Base-by-base conservation (phyloP, 2,113 vertebrate species). In the Alligator sinensis region DNA sequence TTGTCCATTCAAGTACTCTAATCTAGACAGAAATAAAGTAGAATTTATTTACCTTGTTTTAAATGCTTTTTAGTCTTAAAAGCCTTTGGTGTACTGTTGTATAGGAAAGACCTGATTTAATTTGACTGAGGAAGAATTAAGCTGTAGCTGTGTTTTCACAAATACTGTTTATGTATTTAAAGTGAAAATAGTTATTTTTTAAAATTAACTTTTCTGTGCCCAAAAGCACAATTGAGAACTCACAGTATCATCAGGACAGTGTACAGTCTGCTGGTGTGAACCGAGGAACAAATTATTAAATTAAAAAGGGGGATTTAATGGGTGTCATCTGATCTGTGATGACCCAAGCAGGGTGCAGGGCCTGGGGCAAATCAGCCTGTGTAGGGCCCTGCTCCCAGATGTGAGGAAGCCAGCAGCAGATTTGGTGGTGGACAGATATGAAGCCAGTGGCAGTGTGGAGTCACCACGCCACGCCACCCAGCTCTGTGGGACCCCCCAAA, bases 81-180 rank as follows among this genome's bases (percentile, higher is more conserved):
- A 47, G 14, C 8, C 30, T 68, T 30, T 68, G 64, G 64, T 68
- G 28, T 27, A 54, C 75, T 66, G 84, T 80, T 91, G 84, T 63
- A 59, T 4, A 77, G 6, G 54, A 89, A 66, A 94, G 75, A 3
- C 2, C 82, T 89, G 47, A 30, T 93, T 91, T 94, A 85, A 64
- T 91, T 60, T 86, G 66, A 90, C 12, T 91, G 93, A 87, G 28
- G 94, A 28, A 80, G 92, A 2, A 5, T 68, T 93, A 84, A 80
- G 19, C 22, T 86, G 70, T 59, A 70, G 54, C 17, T 79, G 9
- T 21, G 63, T 70, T 5, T 24, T 85, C 11, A 54, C 88, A 84
- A 58, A 60, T 30, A 17, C 17, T 54, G 2, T 38, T 81, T 92
- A 89, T 88, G 86, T 92, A 81, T 94, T 92, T 47, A 47, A 47